phyloP scores from a whole-genome alignment of 2,797 vertebrate species.

The Amblyopsis hoosieri region DNA sequence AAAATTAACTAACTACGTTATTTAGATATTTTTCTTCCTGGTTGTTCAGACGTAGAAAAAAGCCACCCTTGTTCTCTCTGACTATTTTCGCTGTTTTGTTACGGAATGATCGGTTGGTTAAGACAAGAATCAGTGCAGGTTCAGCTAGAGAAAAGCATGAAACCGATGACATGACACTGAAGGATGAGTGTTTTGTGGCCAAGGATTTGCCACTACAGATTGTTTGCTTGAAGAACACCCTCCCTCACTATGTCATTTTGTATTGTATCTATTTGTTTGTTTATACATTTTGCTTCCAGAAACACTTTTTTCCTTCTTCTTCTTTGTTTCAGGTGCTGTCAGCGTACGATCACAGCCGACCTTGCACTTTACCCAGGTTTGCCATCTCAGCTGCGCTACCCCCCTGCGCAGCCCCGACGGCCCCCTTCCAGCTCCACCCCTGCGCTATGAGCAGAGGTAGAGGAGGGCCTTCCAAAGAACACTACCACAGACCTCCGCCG shows the following conservation, averaged over 20 bases:
- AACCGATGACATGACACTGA: slow-evolving; percentile 30
- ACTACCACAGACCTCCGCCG: slow-evolving; percentile 34
- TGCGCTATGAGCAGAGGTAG: slow-evolving; percentile 85
- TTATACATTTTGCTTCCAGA: slow-evolving; percentile 15
- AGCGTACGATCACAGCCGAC: slow-evolving; percentile 14
- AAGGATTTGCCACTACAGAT: slow-evolving; percentile 12
- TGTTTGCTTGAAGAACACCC: slow-evolving; percentile 3
- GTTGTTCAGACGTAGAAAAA: no score
- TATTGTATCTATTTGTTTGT: slow-evolving; percentile 2
- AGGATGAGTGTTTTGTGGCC: slow-evolving; percentile 24
- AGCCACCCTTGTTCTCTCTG: no score
- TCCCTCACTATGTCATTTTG: background rate
- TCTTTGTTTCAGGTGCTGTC: slow-evolving; percentile 61
- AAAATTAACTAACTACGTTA: no score
- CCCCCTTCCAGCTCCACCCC: slow-evolving; percentile 60
- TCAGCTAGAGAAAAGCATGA: slow-evolving; percentile 3
- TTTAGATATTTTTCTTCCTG: no score
- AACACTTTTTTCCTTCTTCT: slow-evolving; percentile 25
- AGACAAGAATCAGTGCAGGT: no score
- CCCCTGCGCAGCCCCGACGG: slow-evolving; percentile 28
- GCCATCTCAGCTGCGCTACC: slow-evolving; percentile 16
- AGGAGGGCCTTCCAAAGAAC: slow-evolving; percentile 69
- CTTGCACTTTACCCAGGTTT: slow-evolving; percentile 30
- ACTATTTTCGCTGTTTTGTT: no score
- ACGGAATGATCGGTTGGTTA: no score